These are phyloP conservation scores for Aurelia aurita complex sp. Pacific DNA, from an alignment of 30 jellyfish, hydroid and myxozoan species.

Conservation along the genomic window DNA sequence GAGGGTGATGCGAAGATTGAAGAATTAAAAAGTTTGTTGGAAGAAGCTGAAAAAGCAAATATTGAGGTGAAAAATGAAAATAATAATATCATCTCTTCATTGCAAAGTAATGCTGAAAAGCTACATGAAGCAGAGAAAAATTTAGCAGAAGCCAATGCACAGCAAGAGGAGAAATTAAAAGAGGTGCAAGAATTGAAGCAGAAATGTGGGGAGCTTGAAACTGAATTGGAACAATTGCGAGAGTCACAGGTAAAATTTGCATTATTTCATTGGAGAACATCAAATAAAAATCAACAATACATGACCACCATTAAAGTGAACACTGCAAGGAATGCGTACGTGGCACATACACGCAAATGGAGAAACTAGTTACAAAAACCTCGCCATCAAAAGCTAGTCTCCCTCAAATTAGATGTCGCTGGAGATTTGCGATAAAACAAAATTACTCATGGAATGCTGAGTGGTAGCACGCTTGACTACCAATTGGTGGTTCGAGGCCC, in stretches of 20 bases:
- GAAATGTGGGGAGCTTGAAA: slow-evolving; percentile 34
- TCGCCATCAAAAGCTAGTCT: no score
- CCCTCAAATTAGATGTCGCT: no score
- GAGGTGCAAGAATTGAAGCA: slow-evolving; percentile 37
- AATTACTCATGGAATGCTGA: no score
- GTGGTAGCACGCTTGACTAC: no score
- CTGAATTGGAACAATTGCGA: slow-evolving; percentile 18
- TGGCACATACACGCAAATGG: not conserved
- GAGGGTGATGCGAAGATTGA: slow-evolving; percentile 44
- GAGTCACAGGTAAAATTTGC: not conserved
- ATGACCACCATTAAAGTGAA: not conserved
- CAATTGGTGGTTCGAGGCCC: no score
- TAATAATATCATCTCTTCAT: slow-evolving; percentile 23
- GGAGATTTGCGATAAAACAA: no score
- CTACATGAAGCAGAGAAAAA: slow-evolving; percentile 34
- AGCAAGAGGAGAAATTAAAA: slow-evolving; percentile 23
- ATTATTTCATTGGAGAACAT: not conserved
- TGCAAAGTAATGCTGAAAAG: slow-evolving; percentile 41
- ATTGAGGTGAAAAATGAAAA: slow-evolving; percentile 29
- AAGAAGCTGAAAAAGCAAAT: slow-evolving; percentile 21
- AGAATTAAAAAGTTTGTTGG: slow-evolving; percentile 49
- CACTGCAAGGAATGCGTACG: not conserved
- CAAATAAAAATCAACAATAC: not conserved
- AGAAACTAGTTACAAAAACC: not conserved
- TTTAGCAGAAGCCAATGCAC: slow-evolving; percentile 32